Conservation (phyloP, 2,113 vertebrate genomes). For the Strigops habroptila region DNA sequence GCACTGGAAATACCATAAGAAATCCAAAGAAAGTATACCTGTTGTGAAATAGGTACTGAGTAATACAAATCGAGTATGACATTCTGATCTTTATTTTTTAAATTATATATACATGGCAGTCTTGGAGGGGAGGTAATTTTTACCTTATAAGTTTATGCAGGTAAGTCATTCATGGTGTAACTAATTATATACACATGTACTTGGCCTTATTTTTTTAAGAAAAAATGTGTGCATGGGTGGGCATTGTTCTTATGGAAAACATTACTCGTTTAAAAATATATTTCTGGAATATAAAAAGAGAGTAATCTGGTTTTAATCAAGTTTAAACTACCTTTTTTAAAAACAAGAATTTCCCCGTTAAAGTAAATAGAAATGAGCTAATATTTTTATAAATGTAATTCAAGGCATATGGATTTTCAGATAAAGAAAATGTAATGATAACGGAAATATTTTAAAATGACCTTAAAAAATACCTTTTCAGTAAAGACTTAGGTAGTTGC, state of each 20-base stretch:
- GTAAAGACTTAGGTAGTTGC: not conserved
- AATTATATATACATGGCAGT: constrained; percentile 38
- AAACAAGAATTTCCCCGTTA: not conserved
- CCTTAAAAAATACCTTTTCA: constrained; percentile 3
- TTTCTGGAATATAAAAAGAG: not conserved
- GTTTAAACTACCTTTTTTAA: not conserved
- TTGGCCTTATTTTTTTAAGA: constrained; percentile 7
- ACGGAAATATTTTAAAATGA: constrained; percentile 14
- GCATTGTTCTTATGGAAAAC: constrained; percentile 33
- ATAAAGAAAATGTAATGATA: constrained; percentile 18
- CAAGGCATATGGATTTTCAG: constrained; percentile 49
- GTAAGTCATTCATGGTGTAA: constrained; percentile 67
- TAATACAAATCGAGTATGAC: constrained; percentile 25
- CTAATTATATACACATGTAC: constrained; percentile 67
- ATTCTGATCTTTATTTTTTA: constrained; percentile 22
- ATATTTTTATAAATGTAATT: constrained; percentile 42
- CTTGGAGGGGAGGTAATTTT: constrained; percentile 54
- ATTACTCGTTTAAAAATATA: constrained; percentile 21
- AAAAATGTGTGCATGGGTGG: constrained; percentile 30
- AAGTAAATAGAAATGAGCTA: not conserved
- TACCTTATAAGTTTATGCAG: constrained; percentile 44
- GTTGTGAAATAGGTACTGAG: constrained; percentile 61
- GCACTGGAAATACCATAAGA: constrained; percentile 56
- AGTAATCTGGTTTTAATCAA: not conserved
- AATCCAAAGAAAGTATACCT: constrained; percentile 30